phyloP scores from a whole-genome alignment of 2,888 invertebrate species.

The Argyresthia goedartella region DNA sequence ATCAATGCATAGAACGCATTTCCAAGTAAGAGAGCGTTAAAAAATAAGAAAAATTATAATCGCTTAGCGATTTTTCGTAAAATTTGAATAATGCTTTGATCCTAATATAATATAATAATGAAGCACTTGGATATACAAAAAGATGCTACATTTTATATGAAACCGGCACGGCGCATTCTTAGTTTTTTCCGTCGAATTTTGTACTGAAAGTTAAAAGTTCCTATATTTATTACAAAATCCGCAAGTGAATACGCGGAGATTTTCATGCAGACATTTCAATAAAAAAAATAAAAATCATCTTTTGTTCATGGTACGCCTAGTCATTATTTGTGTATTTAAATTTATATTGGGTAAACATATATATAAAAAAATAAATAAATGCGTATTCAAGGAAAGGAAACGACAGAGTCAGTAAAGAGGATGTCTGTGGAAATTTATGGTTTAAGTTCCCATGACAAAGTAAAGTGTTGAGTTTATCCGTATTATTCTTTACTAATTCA shows the following conservation, averaged over 20 bases:
- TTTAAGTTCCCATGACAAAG: no score
- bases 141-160: constrained; percentile 26
- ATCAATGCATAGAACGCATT: constrained; percentile 45
- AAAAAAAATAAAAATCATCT: constrained; percentile 29
- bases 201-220: constrained; percentile 60
- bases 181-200: constrained; percentile 35
- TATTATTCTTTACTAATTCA: neutral
- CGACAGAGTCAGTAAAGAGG: no score
- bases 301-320: constrained; percentile 63
- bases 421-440: no score
- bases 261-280: constrained; percentile 18
- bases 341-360: constrained; percentile 17
- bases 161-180: constrained; percentile 20
- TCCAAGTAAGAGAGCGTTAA: constrained; percentile 34
- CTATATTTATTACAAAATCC: constrained; percentile 53
- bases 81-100: constrained; percentile 43
- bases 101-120: constrained; percentile 15
- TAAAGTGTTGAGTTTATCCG: neutral
- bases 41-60: constrained; percentile 27
- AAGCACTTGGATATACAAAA: constrained; percentile 12
- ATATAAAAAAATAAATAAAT: neutral
- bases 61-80: constrained; percentile 43
- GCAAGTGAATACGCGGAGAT: constrained; percentile 29
- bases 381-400: neutral
- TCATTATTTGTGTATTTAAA: constrained; percentile 58